Conservation (phyloP, 1,140 invertebrate species). For the Phenacoccus solenopsis region DNA sequence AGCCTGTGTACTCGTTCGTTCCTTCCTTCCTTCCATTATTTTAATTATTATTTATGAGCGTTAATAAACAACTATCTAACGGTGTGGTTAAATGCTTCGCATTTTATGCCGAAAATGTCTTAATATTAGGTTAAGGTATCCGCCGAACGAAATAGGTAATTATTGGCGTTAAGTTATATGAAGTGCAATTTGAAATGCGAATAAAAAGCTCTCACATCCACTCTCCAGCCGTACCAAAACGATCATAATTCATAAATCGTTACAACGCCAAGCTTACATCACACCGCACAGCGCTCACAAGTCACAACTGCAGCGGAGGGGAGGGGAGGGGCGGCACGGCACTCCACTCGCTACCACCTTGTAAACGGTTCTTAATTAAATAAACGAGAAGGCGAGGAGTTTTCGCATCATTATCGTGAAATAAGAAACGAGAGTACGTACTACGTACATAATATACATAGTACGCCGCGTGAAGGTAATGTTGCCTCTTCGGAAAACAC, state of each 20-base stretch:
- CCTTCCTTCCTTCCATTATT: neutral
- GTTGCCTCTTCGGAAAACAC: neutral
- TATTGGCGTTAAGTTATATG: no score
- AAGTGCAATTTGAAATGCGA: no score
- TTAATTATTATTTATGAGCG: neutral
- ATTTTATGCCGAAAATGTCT: neutral
- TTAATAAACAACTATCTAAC: neutral
- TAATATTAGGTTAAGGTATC: neutral
- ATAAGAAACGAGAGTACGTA: no score
- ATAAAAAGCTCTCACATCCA: no score
- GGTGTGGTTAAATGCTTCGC: neutral
- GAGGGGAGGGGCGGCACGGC: no score
- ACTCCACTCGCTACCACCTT: neutral
- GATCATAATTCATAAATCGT: no score
- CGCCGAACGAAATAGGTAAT: no score
- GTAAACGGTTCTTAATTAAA: neutral
- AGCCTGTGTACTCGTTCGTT: neutral
- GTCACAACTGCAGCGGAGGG: no score
- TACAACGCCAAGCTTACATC: no score
- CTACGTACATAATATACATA: no score
- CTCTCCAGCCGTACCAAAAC: no score
- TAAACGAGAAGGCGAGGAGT: neutral
- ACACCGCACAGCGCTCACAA: no score
- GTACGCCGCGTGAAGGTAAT: neutral
- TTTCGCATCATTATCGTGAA: neutral